Evolutionary conservation across 2,888 invertebrate genomes (phyloP).

Genomic region (Plagodis pulveraria): DNA sequence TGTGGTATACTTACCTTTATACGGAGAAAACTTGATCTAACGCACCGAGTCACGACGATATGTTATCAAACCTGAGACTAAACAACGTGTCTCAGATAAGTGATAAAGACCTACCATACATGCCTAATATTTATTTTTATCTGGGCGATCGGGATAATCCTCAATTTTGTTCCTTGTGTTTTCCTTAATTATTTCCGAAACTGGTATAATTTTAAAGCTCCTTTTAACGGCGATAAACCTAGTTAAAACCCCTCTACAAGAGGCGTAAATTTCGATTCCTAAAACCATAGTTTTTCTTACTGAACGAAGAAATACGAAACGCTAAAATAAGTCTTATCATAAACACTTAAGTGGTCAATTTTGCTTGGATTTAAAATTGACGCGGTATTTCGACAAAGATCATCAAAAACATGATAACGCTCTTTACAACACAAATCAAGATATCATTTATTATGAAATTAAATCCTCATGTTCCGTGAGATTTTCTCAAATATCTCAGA

Average conservation of each 20-base stretch:
- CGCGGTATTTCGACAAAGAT: conserved; percentile 1
- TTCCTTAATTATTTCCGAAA: conserved; percentile 41
- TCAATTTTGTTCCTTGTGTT: conserved; percentile 56
- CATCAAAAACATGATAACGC: conserved; percentile 1
- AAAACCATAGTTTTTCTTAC: not conserved
- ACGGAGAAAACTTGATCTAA: conserved; percentile 23
- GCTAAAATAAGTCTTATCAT: not conserved
- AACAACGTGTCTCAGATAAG: conserved; percentile 6
- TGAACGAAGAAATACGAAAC: not conserved
- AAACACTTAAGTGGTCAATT: not conserved
- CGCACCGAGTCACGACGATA: conserved; percentile 22
- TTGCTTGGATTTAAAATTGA: not conserved
- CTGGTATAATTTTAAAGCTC: conserved; percentile 3
- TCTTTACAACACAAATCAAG: conserved; percentile 15
- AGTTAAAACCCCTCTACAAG: conserved; percentile 32
- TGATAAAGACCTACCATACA: conserved; percentile 15
- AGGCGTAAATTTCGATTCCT: conserved; percentile 2
- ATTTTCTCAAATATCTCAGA: conserved; percentile 29
- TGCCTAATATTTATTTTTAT: conserved; percentile 13
- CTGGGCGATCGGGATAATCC: conserved; percentile 55
- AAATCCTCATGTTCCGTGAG: conserved; percentile 43
- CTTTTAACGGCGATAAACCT: conserved; percentile 45
- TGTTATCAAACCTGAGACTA: conserved; percentile 40
- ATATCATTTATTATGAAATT: conserved; percentile 7
- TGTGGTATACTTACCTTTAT: conserved; percentile 9